Base-by-base conservation (phyloP, 2,797 vertebrate species). In the Urophycis tenuis region DNA sequence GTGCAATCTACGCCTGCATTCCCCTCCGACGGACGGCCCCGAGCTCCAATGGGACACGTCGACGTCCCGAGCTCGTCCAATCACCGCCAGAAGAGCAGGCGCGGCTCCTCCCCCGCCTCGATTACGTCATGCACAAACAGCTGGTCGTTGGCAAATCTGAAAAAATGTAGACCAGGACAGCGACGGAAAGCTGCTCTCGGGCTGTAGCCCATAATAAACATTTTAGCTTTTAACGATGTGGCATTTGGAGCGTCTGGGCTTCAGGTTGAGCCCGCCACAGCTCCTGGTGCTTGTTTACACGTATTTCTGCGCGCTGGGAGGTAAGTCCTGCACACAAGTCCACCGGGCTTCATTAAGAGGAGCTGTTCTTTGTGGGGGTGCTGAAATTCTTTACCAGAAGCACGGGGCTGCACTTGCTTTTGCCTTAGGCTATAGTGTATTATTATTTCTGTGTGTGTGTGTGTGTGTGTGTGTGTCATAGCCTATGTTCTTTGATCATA, bases 101-200 rank as follows among this genome's bases (percentile, higher is more conserved):
- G 89, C 39, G 87, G 84, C 83, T 87, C 84, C 87, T 73, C 87
- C 82, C 89, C 90, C 90, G 89, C 90, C 89, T 71, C 80, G 77
- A 88, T 94, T 87, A 94, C 93, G 93, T 94, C 93, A 94, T 92
- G 89, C 89, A 86, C 90, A 91, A 93, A 94, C 93, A 94, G 93
- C 93, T 93, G 93, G 93, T 93, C 91, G 87, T 84, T 92, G 90
- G 90, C 91, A 87, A 87, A 84, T 30, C 86, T 87, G 90, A 91
- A 92, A 93, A 93, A 91, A 94, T 93, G 93, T 93, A 92, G 92
- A 92, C 86, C 89, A 89, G 90, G 90, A 85, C 83, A 90, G 92
- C 87, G 89, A 84, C 91, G 88, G 92, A 92, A 91, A 82, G 87
- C 84, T 89, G 90, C 74, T 87, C 60, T 67, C 60, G 60, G 60